phyloP scores from a whole-genome alignment of 1,140 invertebrate genomes.

The Procambarus clarkii region DNA sequence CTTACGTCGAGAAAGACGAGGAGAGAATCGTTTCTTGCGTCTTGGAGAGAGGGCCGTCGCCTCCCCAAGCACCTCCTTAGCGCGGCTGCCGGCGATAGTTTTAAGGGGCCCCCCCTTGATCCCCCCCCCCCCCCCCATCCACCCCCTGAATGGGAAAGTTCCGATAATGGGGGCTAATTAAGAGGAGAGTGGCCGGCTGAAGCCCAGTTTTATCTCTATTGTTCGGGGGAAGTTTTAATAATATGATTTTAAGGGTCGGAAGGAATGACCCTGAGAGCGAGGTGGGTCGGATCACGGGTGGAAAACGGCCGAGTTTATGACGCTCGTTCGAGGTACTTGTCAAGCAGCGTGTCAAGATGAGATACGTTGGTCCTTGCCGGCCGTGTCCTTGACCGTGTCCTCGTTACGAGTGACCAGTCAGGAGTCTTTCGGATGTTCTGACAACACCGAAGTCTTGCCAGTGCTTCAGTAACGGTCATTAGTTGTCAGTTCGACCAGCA shows the following conservation, averaged over 20 bases:
- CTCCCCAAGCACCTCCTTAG: neutral
- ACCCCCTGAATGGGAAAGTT: neutral
- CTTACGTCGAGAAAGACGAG: too few relatives aligned
- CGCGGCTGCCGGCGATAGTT: neutral
- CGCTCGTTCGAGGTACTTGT: too few relatives aligned
- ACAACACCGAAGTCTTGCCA: too few relatives aligned
- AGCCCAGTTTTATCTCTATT: conserved; percentile 8
- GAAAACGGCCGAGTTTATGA: too few relatives aligned
- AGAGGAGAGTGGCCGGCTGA: neutral
- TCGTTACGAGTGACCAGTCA: too few relatives aligned
- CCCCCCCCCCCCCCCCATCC: too few relatives aligned
- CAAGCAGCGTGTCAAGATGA: neutral
- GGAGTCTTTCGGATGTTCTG: too few relatives aligned
- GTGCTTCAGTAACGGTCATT: too few relatives aligned
- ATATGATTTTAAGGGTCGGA: neutral
- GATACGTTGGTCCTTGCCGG: too few relatives aligned
- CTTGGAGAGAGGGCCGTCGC: neutral
- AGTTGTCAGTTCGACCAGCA: too few relatives aligned
- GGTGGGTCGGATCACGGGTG: neutral
- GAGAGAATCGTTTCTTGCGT: too few relatives aligned
- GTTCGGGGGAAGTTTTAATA: conserved; percentile 6
- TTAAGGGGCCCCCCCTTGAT: neutral
- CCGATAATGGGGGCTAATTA: conserved; percentile 9
- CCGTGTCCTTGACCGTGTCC: too few relatives aligned
- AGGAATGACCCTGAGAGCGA: neutral